A percentile compares a stretch with the other conserved stretches of the same genome.
Conservation (phyloP, 2,797 vertebrate genomes). For the Micromesistius poutassou region DNA sequence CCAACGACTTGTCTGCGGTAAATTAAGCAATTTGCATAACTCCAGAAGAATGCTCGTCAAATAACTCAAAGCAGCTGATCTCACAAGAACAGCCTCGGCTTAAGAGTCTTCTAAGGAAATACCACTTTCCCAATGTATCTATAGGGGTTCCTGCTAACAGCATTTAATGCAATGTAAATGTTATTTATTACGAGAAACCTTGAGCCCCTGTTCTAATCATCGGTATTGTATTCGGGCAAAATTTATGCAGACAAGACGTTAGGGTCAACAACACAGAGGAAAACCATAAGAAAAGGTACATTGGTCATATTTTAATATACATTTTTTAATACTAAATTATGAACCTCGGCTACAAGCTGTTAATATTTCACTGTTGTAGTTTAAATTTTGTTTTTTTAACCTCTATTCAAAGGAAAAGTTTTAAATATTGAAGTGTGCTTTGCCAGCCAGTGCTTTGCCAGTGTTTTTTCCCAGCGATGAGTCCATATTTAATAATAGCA, state of each 20-base stretch:
- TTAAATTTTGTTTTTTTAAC: background rate
- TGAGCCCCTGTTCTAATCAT: background rate
- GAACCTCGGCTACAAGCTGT: background rate
- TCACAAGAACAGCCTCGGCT: background rate
- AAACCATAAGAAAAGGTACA: background rate
- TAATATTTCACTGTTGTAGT: background rate
- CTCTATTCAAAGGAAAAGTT: constrained; percentile 18
- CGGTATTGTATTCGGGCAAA: background rate
- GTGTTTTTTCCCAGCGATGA: constrained; percentile 31
- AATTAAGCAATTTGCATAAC: background rate
- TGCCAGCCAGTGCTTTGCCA: background rate
- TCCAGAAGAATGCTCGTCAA: background rate
- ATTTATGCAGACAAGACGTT: background rate
- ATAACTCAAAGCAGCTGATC: background rate
- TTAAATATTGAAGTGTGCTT: constrained; percentile 20
- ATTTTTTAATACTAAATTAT: constrained; percentile 16
- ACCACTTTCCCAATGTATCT: background rate
- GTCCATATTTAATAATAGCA: constrained; percentile 44
- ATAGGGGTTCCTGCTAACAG: background rate
- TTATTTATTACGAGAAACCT: background rate
- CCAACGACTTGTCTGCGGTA: background rate
- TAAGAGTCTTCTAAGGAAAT: background rate
- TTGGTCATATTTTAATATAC: background rate
- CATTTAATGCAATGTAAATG: background rate
- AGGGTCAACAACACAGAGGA: background rate